Base-by-base conservation (phyloP, 2,113 vertebrate species). In the Microcebus lehilahytsara region DNA sequence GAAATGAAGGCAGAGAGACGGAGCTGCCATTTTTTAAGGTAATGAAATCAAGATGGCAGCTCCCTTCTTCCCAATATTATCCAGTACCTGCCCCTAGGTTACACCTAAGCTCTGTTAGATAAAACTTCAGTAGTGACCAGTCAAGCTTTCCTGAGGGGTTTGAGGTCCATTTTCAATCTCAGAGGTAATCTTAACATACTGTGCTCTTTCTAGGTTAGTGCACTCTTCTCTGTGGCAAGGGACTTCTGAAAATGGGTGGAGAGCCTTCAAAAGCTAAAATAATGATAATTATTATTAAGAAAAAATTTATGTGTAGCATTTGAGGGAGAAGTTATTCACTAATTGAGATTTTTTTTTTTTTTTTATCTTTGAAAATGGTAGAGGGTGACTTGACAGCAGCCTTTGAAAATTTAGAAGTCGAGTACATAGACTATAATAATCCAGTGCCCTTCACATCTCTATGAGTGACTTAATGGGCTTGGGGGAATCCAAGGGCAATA, bases 241-340 rank as follows among this genome's bases (percentile, higher is more conserved):
- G 12, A 49, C 91, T 96, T 95, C 74, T 88, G 56, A 88, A 94
- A 91, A 84, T 53, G 93, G 10, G 5, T 32, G 19, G 19, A 30
- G 60, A 95, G 56, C 13, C 23, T 84, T 93, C 40, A 71, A 89
- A 96, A 71, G 34, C 56, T 40, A 84, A 51, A 60, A 64, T 64
- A 64, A 64, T 64, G 30, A 64, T 30, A 14, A 66, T 30, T 23
- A 77, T 30, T 23, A 34, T 20, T 32, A 85, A 17, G 23, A 30
- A 58, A 75, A n/a, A 85, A 25, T 25, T 17, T 69, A 40, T 34
- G 12, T 32, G 37, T 4, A 62, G n/a, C 13, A 17, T 34, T n/a
- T 32, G 37, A 78, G 58, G 56, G 62, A 87, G 85, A 81, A 81
- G 8, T 75, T 95, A 64, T 90, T 95, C 37, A 77, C 22, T 79